phyloP scores from a whole-genome alignment of 2,797 vertebrate species.

The Erethizon dorsatum region DNA sequence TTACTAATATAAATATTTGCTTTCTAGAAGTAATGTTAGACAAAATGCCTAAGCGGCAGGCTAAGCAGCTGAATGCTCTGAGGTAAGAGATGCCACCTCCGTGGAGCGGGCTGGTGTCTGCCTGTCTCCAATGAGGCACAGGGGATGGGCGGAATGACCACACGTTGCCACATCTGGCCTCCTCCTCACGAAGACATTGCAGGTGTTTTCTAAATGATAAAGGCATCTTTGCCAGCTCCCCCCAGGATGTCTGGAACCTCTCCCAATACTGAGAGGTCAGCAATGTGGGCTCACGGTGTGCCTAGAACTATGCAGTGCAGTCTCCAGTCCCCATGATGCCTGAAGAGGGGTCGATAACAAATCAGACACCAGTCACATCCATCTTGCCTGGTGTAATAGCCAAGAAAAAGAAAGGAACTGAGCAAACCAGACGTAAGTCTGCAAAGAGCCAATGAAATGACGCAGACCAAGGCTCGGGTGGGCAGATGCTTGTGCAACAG shows the following conservation, averaged over 20 bases:
- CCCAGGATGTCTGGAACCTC: neutral
- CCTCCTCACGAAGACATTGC: neutral
- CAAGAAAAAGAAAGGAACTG: neutral
- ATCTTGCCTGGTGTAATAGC: neutral
- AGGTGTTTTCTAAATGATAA: neutral
- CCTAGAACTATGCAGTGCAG: accelerated
- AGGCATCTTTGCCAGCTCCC: neutral
- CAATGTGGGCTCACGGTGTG: accelerated
- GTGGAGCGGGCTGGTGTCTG: conserved; percentile 78
- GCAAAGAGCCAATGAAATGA: neutral
- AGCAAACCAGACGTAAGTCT: neutral
- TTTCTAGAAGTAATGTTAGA: conserved; percentile 83
- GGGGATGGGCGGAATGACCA: conserved; percentile 65
- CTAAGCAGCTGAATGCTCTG: conserved; percentile 84
- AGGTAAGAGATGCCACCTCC: conserved; percentile 86
- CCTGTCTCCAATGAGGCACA: conserved; percentile 50
- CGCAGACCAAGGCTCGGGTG: neutral
- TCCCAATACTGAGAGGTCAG: accelerated
- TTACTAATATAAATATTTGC: conserved; percentile 89
- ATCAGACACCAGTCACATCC: neutral
- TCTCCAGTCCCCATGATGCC: accelerated
- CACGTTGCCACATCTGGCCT: accelerated
- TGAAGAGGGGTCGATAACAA: accelerated
- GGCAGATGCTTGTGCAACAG: neutral
- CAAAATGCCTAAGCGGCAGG: conserved; percentile 84